A percentile compares a stretch with the other conserved stretches of the same genome.
These are phyloP conservation scores for Myripristis jacobus DNA, from an alignment of 2,797 vertebrate species.

Conservation along the genomic window DNA sequence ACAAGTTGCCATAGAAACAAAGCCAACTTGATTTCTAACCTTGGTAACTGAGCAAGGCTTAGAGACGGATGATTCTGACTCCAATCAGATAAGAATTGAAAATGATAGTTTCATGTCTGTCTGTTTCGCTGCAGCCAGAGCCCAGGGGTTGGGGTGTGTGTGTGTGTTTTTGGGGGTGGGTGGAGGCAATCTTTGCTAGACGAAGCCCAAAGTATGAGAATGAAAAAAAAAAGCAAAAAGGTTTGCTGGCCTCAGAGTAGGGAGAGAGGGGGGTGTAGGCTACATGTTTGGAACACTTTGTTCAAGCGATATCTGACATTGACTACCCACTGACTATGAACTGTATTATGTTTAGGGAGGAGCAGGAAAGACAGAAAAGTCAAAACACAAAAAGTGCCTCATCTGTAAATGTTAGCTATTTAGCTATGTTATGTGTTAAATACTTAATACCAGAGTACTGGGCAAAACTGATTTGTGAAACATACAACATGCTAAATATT, in stretches of 20 bases:
- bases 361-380: not conserved
- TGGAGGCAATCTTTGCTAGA: not conserved
- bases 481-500: not conserved
- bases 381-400: not conserved
- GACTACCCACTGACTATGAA: slow-evolving; percentile 19
- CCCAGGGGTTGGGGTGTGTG: not conserved
- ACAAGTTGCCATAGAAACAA: not conserved
- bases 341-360: not conserved
- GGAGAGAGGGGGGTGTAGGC: slow-evolving; percentile 19
- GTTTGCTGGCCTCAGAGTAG: slow-evolving; percentile 35
- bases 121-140: not conserved
- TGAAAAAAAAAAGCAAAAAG: slow-evolving; percentile 15
- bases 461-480: not conserved
- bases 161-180: not conserved
- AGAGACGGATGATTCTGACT: not conserved
- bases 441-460: not conserved
- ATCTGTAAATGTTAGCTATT: not conserved
- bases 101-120: slow-evolving; percentile 1
- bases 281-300: slow-evolving; percentile 64
- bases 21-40: not conserved
- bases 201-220: not conserved
- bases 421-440: too few species aligned
- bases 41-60: not conserved
- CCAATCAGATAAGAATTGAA: slow-evolving; percentile 8
- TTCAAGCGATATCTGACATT: slow-evolving; percentile 38